Base-by-base conservation (phyloP, 2,888 invertebrate genomes). In the Siphlonurus alternatus region DNA sequence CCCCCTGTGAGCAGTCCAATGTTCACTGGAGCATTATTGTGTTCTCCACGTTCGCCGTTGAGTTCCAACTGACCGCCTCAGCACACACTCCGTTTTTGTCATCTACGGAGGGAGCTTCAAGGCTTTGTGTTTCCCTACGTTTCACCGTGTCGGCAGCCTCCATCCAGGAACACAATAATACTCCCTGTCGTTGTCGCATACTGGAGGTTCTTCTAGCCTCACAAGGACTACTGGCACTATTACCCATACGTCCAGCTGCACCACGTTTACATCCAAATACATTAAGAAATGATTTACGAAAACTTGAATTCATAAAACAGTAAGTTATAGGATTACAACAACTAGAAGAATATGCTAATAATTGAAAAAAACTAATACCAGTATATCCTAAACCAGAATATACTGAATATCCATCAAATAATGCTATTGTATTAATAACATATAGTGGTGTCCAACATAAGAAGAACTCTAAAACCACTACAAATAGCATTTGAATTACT, bases 301-400 rank as follows among this genome's bases (percentile, higher is more conserved):
- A 85, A 66, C 81, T 81, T 64, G 78, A 78, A 74, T 85, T 85
- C 83, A 85, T 82, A 72, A 85, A 85, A 72, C 85, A 84, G 73
- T 85, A 84, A 1, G 85, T 85, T 69, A 86, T 83, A 2, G 85
- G 85, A 72, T 86, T 86, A 70, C 82, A 83, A 71, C 84, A 84
- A 61, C 81, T 79, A 7, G 83, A 83, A 2, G 79, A 75, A 71
- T 83, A 85, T 2, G 83, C 81, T 61, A 84, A 71, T 18, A 84
- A 74, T 67, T 83, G 82, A 61, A 83, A 76, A 65, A 80, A 75
- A 59, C 80, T 78, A 65, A 83, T 78, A 2, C 77, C 79, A 2
- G 76, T 75, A 64, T 76, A 76, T 1, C 80, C 80, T 15, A 81
- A 72, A 19, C 73, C 73, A 25, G 76, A 73, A 70, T 81, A 80